A percentile compares a stretch with the other conserved stretches of the same genome.
These are phyloP conservation scores for Myocastor coypus DNA, from an alignment of 2,113 vertebrate species.

Conservation along the genomic window DNA sequence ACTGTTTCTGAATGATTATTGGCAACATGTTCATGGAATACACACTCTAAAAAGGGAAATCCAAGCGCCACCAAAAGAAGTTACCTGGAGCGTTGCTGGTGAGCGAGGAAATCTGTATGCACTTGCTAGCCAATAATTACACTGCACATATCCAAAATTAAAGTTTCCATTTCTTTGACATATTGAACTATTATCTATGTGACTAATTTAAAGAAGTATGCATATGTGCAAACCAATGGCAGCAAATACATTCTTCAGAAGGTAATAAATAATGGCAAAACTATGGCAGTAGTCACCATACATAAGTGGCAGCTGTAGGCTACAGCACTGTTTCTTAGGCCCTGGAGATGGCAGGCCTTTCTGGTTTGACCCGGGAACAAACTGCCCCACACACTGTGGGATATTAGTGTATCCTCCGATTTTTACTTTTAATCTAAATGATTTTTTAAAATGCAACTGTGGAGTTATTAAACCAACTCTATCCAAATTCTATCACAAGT, in stretches of 20 bases:
- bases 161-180: neutral
- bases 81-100: neutral
- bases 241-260: neutral
- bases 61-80: neutral
- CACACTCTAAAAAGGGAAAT: neutral
- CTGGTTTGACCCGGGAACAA: neutral
- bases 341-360: neutral
- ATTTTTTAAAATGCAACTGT: neutral
- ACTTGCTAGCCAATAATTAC: neutral
- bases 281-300: neutral
- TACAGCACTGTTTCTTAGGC: neutral
- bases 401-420: neutral
- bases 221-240: neutral
- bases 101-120: neutral
- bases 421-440: neutral
- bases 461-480: neutral
- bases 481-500: neutral
- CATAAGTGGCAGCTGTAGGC: neutral
- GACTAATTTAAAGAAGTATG: neutral
- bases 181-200: neutral
- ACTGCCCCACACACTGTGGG: neutral
- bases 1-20: constrained; percentile 3
- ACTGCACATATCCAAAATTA: neutral
- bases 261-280: neutral
- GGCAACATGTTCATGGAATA: constrained; percentile 37